Base-by-base conservation (phyloP, 2,113 vertebrate genomes). In the Telmatochromis sp. region DNA sequence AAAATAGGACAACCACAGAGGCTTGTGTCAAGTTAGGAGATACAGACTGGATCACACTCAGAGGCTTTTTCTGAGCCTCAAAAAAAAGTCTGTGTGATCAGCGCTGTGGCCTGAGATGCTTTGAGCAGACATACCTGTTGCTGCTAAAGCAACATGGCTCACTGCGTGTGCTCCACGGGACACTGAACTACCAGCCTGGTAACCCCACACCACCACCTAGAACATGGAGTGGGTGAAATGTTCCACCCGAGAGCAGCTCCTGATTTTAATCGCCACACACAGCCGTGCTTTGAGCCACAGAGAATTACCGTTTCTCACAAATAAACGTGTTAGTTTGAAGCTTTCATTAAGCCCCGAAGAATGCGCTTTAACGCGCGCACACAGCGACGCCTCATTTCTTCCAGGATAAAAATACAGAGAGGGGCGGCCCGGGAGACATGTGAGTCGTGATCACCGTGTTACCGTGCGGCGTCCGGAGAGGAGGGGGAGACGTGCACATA, bases 361-460 rank as follows among this genome's bases (percentile, higher is more conserved):
- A 35, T 31, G 55, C 4, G 19, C 35, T 23, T 42, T 42, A 70
- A 15, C 21, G 65, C 35, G 65, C 35, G 12, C 35, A 23, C 65
- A 23, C n/a, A 70, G 65, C 65, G 65, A 75, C 40, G 40, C 26
- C 14, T 75, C 40, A 3, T 51, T 51, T 70, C 85, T 92, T 86
- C 42, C 13, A 26, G n/a, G 68, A 73, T 73, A 73, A 73, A 45
- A 73, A 73, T 45, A 73, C 68, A 45, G 15, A 17, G 60, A 54
- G 55, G 86, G 89, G 90, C 63, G 89, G 89, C 89, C 78, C 91
- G 19, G 14, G 87, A 93, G 90, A 93, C 93, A 89, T 88, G 94
- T 2, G 93, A 94, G 94, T 95, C 94, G 94, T 94, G 93, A 94
- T 93, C 87, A 75, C 89, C 4, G 26, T 81, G 81, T 89, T 91